These are phyloP conservation scores for Pseudochirops cupreus DNA, from an alignment of 2,797 vertebrate species.

Conservation along the genomic window DNA sequence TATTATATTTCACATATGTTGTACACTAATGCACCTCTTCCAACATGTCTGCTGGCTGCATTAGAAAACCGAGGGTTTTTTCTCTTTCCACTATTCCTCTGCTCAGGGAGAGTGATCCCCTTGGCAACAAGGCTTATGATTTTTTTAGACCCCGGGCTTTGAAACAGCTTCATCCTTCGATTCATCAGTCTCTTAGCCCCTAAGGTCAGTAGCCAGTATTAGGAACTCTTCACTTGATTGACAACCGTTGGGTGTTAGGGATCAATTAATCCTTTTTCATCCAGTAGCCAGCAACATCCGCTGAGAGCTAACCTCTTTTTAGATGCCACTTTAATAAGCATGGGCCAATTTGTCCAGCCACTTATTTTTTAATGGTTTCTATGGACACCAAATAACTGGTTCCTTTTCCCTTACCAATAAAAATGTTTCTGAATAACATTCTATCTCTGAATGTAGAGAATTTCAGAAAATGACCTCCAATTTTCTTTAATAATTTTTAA, in stretches of 20 bases:
- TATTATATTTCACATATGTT: constrained; percentile 80
- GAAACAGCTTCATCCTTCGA: constrained; percentile 73
- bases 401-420: background rate
- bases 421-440: background rate
- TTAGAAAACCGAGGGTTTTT: constrained; percentile 83
- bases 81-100: constrained; percentile 59
- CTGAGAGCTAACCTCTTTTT: background rate
- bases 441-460: background rate
- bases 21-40: constrained; percentile 80
- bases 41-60: constrained; percentile 82
- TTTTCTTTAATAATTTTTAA: constrained; percentile 35
- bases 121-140: constrained; percentile 1
- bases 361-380: constrained; percentile 35
- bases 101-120: background rate
- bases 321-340: constrained; percentile 32
- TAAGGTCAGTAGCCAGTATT: background rate
- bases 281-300: background rate
- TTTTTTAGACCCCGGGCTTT: background rate
- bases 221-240: constrained; percentile 59
- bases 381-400: background rate
- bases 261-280: constrained; percentile 62
- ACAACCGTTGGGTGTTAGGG: constrained; percentile 46
- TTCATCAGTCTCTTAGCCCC: constrained; percentile 34
- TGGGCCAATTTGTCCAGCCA: background rate
- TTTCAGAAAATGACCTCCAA: background rate